Conservation (phyloP, 2,797 vertebrate species). For the Pseudomugil gertrudae region DNA sequence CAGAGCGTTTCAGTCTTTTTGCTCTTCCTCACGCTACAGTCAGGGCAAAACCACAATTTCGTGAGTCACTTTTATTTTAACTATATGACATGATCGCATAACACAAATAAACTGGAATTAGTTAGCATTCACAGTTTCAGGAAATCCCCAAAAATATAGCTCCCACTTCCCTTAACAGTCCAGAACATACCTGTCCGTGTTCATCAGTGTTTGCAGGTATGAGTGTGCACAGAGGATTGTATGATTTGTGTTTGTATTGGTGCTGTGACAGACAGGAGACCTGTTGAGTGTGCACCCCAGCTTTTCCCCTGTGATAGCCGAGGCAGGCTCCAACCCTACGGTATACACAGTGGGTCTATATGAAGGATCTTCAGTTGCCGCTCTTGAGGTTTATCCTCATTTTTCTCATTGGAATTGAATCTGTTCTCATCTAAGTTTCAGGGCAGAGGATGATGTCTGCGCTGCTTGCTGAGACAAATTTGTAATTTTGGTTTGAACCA, state of each 20-base stretch:
- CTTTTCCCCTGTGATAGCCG: neutral
- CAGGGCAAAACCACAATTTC: neutral
- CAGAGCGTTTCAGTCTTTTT: neutral
- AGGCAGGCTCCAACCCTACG: no score
- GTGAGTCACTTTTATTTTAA: slow-evolving; percentile 10
- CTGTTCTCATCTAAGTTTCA: neutral
- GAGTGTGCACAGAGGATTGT: neutral
- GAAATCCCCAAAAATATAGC: neutral
- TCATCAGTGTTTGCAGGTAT: neutral
- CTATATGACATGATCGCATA: slow-evolving; percentile 5
- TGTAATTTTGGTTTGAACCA: neutral
- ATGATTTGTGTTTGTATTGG: neutral
- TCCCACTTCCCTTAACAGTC: neutral
- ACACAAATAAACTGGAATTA: neutral
- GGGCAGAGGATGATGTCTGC: neutral
- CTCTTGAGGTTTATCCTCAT: neutral
- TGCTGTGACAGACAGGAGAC: neutral
- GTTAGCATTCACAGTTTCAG: neutral
- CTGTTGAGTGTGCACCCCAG: neutral
- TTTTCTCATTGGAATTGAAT: no score
- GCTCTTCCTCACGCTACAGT: slow-evolving; percentile 11
- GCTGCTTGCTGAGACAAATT: neutral
- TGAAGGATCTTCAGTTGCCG: neutral
- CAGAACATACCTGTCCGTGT: neutral
- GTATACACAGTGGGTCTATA: neutral